A percentile compares a stretch with the other conserved stretches of the same genome.
These are phyloP conservation scores for Caenorhabditis inopinata DNA, from an alignment of 1,140 invertebrate genomes.

Conservation along the genomic window DNA sequence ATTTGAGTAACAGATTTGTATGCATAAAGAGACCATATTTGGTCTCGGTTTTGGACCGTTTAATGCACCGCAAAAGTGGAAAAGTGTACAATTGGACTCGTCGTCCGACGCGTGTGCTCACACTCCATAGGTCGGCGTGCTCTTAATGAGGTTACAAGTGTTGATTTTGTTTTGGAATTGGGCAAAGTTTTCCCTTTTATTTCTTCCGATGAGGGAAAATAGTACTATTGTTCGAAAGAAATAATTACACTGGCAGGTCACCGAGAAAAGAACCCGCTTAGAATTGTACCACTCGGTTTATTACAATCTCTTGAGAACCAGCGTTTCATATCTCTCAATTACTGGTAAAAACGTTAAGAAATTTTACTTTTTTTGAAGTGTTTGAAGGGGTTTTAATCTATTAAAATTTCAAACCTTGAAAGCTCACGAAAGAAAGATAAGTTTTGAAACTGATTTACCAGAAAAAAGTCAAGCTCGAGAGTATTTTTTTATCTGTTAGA, in stretches of 20 bases:
- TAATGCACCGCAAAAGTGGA: neutral
- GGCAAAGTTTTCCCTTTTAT: neutral
- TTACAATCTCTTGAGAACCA: no score
- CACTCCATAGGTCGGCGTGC: slow-evolving; percentile 22
- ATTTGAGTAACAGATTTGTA: slow-evolving; percentile 19
- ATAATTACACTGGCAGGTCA: neutral
- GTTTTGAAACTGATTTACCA: no score
- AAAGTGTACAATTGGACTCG: slow-evolving; percentile 17
- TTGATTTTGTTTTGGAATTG: slow-evolving; percentile 27
- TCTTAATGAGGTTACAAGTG: slow-evolving; percentile 28
- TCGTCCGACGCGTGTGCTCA: neutral
- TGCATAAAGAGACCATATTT: slow-evolving; percentile 31
- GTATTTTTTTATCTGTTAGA: no score
- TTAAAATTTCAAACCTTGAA: no score
- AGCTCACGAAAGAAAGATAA: no score
- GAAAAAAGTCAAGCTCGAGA: no score
- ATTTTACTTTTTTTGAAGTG: no score
- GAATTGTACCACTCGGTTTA: no score
- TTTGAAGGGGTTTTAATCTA: no score
- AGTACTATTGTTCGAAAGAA: neutral
- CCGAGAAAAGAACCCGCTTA: neutral
- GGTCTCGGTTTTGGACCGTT: slow-evolving; percentile 22
- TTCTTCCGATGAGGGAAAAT: slow-evolving; percentile 1
- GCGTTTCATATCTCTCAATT: no score
- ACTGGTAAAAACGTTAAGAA: no score